Conservation (phyloP, 2,888 invertebrate species). For the Ametastegia equiseti region DNA sequence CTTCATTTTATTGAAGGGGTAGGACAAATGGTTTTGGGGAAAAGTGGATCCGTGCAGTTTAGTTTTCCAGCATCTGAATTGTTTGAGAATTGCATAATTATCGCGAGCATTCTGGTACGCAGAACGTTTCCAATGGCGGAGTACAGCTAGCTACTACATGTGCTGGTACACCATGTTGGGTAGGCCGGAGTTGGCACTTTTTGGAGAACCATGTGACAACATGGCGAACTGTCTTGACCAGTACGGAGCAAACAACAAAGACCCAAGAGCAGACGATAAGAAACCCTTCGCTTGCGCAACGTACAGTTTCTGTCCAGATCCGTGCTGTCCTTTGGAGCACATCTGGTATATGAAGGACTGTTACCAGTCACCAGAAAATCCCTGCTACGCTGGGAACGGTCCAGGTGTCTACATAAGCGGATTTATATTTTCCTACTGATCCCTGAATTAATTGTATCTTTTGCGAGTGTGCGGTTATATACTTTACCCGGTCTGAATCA, state of each 20-base stretch:
- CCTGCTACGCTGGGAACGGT: constrained; percentile 77
- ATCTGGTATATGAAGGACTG: constrained; percentile 75
- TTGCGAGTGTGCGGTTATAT: neutral
- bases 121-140: constrained; percentile 82
- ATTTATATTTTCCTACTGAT: neutral
- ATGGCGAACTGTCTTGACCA: constrained; percentile 79
- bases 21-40: too few relatives aligned
- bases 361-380: constrained; percentile 75
- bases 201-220: constrained; percentile 81
- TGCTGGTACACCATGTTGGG: constrained; percentile 83
- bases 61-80: too few relatives aligned
- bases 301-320: constrained; percentile 84
- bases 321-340: constrained; percentile 79
- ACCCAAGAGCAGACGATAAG: constrained; percentile 79
- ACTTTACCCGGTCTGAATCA: neutral
- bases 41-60: too few relatives aligned
- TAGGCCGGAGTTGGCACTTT: constrained; percentile 76
- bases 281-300: constrained; percentile 79
- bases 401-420: constrained; percentile 61
- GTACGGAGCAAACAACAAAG: constrained; percentile 76
- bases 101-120: neutral
- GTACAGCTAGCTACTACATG: constrained; percentile 82
- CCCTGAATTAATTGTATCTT: neutral
- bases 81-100: neutral
- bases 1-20: too few relatives aligned